Base-by-base conservation (phyloP, 2,888 invertebrate species). In the Doris montereyensis region DNA sequence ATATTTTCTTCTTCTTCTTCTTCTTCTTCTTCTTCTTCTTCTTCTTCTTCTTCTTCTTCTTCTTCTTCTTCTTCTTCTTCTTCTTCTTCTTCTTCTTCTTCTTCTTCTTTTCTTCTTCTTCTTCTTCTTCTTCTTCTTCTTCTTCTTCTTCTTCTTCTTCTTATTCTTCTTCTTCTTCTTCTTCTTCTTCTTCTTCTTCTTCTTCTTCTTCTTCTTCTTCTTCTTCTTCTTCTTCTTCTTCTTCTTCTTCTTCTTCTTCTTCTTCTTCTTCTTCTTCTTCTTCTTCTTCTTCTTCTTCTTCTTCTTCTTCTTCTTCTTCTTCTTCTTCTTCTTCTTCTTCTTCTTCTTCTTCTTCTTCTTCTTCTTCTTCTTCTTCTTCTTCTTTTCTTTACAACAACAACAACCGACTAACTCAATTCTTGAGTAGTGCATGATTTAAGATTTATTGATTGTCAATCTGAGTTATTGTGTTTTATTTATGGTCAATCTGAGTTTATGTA, bases 21-120 rank as follows among this genome's bases (percentile, higher is more conserved):
- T 62, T 62, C 62, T 62, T 62, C 62, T 62, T 62, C 62, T 62
- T 62, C 62, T 62, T 62, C 62, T 62, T 62, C 62, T 62, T 62
- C n/a, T 26, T 41, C 52, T 41, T 41, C 52, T 41, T 41, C 52
- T 41, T n/a, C 52, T 41, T 41, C 52, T 41, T 41, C 52, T 41
- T 41, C 52, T 41, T 41, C 52, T 41, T 41, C 52, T 41, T 41
- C 52, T 41, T 41, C 52, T 41, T 41, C 52, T 41, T 41, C 52
- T 41, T 41, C 52, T 41, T 41, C 52, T 41, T 41, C 52, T 41
- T 41, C 52, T 41, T 41, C 52, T 41, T 41, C 52, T 41, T 41
- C 52, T 41, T 41, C 52, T 41, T 41, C 52, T 41, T 41, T 41
- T 17, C 17, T 41, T 17, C 17, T 41, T 17, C 17, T 41, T 17